Conservation (phyloP, 2,888 invertebrate genomes). For the Cordylochernes scorpioides region DNA sequence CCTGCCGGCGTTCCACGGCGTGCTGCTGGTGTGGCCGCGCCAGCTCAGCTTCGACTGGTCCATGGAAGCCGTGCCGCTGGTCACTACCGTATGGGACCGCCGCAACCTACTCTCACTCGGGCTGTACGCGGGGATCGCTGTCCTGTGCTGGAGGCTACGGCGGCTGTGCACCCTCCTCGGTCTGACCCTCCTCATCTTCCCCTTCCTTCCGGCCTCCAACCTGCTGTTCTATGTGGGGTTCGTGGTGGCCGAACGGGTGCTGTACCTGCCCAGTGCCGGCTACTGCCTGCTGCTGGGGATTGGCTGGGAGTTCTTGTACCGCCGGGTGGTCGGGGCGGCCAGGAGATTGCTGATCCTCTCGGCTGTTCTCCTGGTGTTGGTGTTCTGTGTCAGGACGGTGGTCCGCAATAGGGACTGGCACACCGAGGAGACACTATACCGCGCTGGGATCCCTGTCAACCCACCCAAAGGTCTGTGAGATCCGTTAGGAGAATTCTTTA, state of each 20-base stretch:
- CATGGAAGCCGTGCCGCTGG: conserved; percentile 77
- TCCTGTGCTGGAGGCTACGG: too few relatives aligned
- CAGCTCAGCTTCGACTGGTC: conserved; percentile 93
- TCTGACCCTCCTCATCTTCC: conserved; percentile 46
- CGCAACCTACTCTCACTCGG: conserved; percentile 42
- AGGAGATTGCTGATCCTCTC: too few relatives aligned
- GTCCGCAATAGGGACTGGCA: conserved; percentile 66
- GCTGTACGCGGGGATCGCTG: conserved; percentile 4
- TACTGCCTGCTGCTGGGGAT: conserved; percentile 63
- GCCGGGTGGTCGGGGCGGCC: too few relatives aligned
- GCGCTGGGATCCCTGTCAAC: conserved; percentile 66
- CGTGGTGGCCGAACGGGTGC: conserved; percentile 79
- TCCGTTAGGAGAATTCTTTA: too few relatives aligned
- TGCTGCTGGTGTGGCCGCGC: conserved; percentile 55
- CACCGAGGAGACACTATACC: conserved; percentile 70
- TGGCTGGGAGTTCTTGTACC: conserved; percentile 24
- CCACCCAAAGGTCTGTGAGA: conserved; percentile 92
- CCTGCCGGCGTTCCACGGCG: conserved; percentile 67
- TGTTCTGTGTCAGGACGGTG: conserved; percentile 31
- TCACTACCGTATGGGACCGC: conserved; percentile 45
- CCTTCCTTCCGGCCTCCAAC: conserved; percentile 86
- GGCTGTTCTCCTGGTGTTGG: conserved; percentile 1
- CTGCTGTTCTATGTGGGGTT: conserved; percentile 92
- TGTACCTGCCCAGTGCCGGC: conserved; percentile 86
- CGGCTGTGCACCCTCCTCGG: too few relatives aligned